Base-by-base conservation (phyloP, 64 coral and sea anemone genomes). In the Pocillopora verrucosa region DNA sequence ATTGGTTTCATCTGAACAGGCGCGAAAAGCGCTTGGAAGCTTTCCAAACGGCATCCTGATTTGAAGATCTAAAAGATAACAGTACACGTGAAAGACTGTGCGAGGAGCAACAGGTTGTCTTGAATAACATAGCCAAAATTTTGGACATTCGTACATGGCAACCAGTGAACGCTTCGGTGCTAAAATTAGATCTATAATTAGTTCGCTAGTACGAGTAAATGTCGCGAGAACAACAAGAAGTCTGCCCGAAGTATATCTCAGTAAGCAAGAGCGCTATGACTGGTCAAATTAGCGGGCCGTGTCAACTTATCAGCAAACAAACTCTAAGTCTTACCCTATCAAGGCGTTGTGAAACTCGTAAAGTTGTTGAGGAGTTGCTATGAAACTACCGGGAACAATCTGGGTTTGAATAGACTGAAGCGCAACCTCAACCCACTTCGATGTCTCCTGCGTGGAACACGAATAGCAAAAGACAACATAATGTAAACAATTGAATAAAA, bases 341-440 rank as follows among this genome's bases (percentile, higher is more conserved):
- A 99, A 61, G 13, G 87, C 75, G 12, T 99, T 88, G 60, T 99
- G 97, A 76, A 99, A 99, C 74, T 99, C 88, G 37, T 93, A 91
- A 15, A 99, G 78, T 74, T 99, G 97, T 3, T 86, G 75, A n/a
- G 88, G 94, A 16, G 97, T 99, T 15, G 94, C 97, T 93, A 99
- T 93, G 9, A 90, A 58, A 80, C 82, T 87, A 11, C 97, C 97
- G 3, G 93, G 91, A 13, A 92, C 91, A 60, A 89, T 87, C 72
- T 91, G 93, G 3, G 94, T 99, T 14, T 91, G 97, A 62, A 98
- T 37, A 13, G 83, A 72, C 30, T 90, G 84, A 7, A 98, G 78
- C 15, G 88, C 65, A 22, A 91, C 82, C 19, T 82, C 76, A 11
- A 98, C 82, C 93, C 90, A 93, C n/a, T 95, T 77, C 25, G 89